These are phyloP conservation scores for Prunella fulvescens DNA, from an alignment of 2,113 vertebrate species.

Conservation along the genomic window DNA sequence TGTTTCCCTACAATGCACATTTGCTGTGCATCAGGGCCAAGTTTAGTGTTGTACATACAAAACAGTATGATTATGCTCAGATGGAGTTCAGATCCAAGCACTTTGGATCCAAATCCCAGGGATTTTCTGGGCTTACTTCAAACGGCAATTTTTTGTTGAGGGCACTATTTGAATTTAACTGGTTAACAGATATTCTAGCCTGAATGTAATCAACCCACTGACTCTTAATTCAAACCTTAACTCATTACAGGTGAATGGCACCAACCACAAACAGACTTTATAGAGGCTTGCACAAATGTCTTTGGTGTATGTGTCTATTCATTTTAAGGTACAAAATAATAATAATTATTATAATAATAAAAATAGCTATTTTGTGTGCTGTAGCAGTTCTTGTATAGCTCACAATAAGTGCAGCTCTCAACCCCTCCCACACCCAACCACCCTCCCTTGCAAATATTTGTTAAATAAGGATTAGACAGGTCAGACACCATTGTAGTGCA, in stretches of 20 bases:
- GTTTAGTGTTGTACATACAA: conserved; percentile 42
- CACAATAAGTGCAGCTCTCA: conserved; percentile 87
- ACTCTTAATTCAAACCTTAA: conserved; percentile 67
- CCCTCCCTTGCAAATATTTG: conserved; percentile 82
- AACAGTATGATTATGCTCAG: conserved; percentile 6
- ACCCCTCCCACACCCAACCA: conserved; percentile 74
- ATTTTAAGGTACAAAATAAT: conserved; percentile 83
- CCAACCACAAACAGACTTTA: conserved; percentile 76
- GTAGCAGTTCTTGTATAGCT: conserved; percentile 83
- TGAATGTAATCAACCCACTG: conserved; percentile 55
- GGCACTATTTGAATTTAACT: conserved; percentile 36
- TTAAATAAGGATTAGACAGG: conserved; percentile 89
- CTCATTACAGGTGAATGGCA: conserved; percentile 66
- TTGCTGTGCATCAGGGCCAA: conserved; percentile 59
- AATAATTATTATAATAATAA: conserved; percentile 81
- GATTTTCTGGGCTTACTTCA: not conserved
- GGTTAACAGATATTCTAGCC: conserved; percentile 57
- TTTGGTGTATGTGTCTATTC: conserved; percentile 90
- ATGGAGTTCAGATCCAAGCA: not conserved
- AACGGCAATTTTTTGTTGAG: conserved; percentile 15
- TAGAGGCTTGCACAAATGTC: conserved; percentile 82
- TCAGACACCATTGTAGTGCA: conserved; percentile 95
- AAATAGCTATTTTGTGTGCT: conserved; percentile 86
- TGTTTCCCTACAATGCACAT: conserved; percentile 67
- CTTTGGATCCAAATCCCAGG: not conserved